A percentile compares a stretch with the other conserved stretches of the same genome.
phyloP scores from a whole-genome alignment of 2,113 vertebrate species.

The Brachypodius melanocephalos region DNA sequence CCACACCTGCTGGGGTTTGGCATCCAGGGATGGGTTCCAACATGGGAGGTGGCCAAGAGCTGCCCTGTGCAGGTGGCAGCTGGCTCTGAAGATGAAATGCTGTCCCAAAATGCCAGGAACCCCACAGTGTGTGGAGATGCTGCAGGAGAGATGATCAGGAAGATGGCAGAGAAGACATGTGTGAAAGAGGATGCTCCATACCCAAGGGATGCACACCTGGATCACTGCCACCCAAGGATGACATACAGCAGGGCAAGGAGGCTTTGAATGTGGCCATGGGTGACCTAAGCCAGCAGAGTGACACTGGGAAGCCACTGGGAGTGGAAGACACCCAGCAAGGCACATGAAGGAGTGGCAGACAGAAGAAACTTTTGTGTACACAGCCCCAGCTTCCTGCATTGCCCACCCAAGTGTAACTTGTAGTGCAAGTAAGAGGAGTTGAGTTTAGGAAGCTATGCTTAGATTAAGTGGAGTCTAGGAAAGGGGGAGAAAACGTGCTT shows the following conservation, averaged over 20 bases:
- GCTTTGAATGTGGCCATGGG: too few species aligned
- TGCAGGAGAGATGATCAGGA: fast-evolving
- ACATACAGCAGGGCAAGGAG: background rate
- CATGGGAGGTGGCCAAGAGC: background rate
- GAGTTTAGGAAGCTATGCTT: background rate
- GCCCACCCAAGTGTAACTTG: fast-evolving
- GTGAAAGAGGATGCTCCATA: background rate
- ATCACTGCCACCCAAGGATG: background rate
- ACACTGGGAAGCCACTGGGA: background rate
- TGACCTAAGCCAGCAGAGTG: background rate
- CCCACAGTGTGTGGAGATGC: background rate
- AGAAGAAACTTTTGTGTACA: background rate
- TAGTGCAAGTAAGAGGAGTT: background rate
- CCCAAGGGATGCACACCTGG: background rate
- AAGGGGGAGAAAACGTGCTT: background rate
- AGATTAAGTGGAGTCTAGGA: background rate
- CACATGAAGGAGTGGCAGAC: background rate
- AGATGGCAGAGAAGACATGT: background rate
- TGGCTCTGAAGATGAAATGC: background rate
- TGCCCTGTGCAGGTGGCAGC: background rate
- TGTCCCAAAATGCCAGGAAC: background rate
- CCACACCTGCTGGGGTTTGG: background rate
- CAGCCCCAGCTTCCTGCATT: background rate
- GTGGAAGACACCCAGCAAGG: background rate
- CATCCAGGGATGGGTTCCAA: background rate